Conservation (phyloP, 2,888 invertebrate genomes). For the Molorchus minor region DNA sequence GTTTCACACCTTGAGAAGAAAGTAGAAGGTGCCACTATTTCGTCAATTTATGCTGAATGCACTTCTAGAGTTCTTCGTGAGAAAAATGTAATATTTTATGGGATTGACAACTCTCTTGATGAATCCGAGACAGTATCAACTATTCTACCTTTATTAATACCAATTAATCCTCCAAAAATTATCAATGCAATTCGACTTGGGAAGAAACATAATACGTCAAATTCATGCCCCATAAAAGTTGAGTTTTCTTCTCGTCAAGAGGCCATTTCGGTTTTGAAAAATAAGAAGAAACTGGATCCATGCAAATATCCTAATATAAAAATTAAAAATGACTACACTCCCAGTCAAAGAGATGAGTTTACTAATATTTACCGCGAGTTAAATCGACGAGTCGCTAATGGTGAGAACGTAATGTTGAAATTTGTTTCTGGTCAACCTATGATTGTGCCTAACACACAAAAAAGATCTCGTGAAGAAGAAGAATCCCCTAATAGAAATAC, state of each 20-base stretch:
- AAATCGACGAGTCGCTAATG: not conserved
- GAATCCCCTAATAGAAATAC: not conserved
- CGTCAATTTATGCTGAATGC: too few species aligned
- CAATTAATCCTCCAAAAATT: not conserved
- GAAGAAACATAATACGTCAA: not conserved
- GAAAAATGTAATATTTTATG: too few species aligned
- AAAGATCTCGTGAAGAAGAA: slow-evolving; percentile 7
- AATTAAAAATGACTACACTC: too few species aligned
- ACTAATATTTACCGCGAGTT: not conserved
- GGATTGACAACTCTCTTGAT: too few species aligned
- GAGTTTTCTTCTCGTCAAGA: not conserved
- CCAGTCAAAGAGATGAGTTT: slow-evolving; percentile 1
- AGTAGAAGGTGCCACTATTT: too few species aligned
- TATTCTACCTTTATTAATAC: not conserved
- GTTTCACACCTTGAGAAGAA: too few species aligned
- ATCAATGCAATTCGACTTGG: not conserved
- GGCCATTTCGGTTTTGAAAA: not conserved
- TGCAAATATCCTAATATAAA: not conserved
- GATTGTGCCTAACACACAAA: not conserved
- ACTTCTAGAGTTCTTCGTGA: too few species aligned
- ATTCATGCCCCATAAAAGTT: not conserved
- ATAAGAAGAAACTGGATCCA: not conserved
- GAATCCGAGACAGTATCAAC: not conserved
- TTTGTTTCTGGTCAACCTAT: not conserved
- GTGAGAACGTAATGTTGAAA: slow-evolving; percentile 9